phyloP scores from a whole-genome alignment of 2,888 invertebrate genomes.

The Scotopteryx bipunctaria region DNA sequence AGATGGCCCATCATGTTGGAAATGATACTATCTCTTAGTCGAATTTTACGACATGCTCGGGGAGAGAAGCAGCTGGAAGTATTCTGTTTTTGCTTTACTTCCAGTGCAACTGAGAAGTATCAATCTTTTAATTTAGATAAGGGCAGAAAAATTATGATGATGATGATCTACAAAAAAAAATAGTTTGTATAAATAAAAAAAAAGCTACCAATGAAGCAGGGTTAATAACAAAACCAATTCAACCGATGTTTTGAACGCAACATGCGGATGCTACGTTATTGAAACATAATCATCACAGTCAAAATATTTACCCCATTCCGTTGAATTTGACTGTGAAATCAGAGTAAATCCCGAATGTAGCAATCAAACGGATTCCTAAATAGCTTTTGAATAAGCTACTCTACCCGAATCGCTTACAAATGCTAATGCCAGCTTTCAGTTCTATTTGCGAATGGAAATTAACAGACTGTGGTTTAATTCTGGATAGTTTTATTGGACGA shows the following conservation, averaged over 20 bases:
- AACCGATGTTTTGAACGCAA: background rate
- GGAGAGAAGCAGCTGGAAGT: too few relatives aligned
- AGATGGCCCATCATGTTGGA: too few relatives aligned
- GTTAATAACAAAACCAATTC: too few relatives aligned
- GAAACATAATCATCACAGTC: conserved; percentile 2
- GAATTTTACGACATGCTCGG: too few relatives aligned
- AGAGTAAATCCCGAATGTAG: conserved; percentile 53
- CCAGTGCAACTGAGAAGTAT: too few relatives aligned
- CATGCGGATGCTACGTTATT: background rate
- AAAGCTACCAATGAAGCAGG: too few relatives aligned
- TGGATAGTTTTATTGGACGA: conserved; percentile 51
- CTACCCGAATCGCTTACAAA: conserved; percentile 58
- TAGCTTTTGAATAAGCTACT: conserved; percentile 59
- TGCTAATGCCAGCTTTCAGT: conserved; percentile 72
- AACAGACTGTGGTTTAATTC: conserved; percentile 52
- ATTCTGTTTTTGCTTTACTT: too few relatives aligned
- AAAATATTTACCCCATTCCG: conserved; percentile 18
- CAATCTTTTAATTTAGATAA: too few relatives aligned
- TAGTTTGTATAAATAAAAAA: too few relatives aligned
- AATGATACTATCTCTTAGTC: too few relatives aligned
- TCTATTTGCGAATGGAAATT: conserved; percentile 72
- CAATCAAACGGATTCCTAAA: conserved; percentile 63
- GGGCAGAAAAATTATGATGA: too few relatives aligned
- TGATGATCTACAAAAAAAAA: too few relatives aligned
- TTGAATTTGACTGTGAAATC: conserved; percentile 45